phyloP scores from a whole-genome alignment of 2,888 invertebrate genomes.

The Lasioglossum lativentre region DNA sequence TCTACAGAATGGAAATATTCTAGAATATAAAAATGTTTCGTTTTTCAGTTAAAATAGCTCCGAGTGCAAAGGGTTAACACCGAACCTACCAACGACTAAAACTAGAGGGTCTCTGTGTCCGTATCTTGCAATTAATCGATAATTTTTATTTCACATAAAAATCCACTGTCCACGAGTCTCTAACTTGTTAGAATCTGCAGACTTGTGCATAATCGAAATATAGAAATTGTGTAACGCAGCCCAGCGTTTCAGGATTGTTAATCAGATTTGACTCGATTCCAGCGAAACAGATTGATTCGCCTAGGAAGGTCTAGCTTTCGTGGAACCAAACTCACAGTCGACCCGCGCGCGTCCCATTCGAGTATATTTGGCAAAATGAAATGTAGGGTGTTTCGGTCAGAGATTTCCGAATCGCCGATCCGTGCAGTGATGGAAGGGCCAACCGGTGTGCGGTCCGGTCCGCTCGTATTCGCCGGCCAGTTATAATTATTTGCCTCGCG shows the following conservation, averaged over 20 bases:
- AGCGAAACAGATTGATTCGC: neutral
- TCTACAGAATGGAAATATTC: too few species aligned
- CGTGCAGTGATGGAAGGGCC: neutral
- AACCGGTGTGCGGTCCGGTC: neutral
- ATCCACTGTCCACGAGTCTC: too few species aligned
- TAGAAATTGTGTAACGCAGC: neutral
- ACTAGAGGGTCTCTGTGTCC: neutral
- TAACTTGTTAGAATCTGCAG: too few species aligned
- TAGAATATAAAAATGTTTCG: too few species aligned
- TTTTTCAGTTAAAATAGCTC: too few species aligned
- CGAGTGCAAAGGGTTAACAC: too few species aligned
- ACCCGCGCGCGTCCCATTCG: neutral
- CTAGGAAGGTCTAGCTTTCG: neutral
- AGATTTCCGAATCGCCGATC: neutral
- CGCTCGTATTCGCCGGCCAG: neutral
- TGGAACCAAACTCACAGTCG: neutral
- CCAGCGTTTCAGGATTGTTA: neutral
- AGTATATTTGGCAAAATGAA: slow-evolving; percentile 5
- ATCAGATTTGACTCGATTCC: slow-evolving; percentile 5
- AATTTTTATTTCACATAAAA: neutral
- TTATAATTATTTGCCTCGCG: slow-evolving; percentile 1
- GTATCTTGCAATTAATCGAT: neutral
- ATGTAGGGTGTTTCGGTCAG: neutral
- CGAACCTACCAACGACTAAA: too few species aligned
- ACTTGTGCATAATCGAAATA: neutral